Conservation (phyloP, 2,113 vertebrate species). For the Gyps fulvus region DNA sequence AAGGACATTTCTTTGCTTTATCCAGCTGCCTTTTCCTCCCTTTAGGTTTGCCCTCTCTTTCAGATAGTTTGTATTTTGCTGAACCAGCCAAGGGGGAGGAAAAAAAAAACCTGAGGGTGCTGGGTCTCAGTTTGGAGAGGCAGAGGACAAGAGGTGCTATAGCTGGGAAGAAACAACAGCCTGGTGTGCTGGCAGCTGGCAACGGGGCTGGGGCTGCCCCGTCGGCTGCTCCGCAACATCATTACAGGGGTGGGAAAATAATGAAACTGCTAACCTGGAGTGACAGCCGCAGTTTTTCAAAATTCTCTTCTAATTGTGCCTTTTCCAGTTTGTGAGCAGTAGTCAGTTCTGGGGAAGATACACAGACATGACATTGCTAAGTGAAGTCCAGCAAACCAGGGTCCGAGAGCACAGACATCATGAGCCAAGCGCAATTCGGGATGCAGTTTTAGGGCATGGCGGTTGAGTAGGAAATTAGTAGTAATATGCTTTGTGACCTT, state of each 20-base stretch:
- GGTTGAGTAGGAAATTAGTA: neutral
- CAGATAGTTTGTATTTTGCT: neutral
- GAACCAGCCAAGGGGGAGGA: neutral
- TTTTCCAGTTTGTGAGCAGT: conserved; percentile 88
- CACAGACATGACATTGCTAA: neutral
- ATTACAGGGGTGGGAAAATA: neutral
- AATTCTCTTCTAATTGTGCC: conserved; percentile 87
- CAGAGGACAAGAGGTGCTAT: neutral
- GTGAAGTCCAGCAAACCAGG: neutral
- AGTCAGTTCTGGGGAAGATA: conserved; percentile 80
- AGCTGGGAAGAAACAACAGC: neutral
- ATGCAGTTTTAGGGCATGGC: neutral
- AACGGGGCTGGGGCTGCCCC: accelerated
- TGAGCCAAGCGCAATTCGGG: accelerated
- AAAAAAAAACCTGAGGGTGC: neutral
- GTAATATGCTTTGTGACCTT: neutral
- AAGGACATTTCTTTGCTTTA: neutral
- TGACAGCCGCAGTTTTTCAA: conserved; percentile 89
- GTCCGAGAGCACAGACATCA: accelerated
- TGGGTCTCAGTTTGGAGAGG: neutral
- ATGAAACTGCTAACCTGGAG: conserved; percentile 81
- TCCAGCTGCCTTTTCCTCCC: neutral
- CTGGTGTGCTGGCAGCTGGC: neutral
- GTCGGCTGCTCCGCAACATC: neutral
- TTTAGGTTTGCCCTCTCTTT: neutral